Evolutionary conservation across 2,888 invertebrate species (phyloP), one percentile per base, ranked within the genome.

Genomic region (Linnaemya tessellans): DNA sequence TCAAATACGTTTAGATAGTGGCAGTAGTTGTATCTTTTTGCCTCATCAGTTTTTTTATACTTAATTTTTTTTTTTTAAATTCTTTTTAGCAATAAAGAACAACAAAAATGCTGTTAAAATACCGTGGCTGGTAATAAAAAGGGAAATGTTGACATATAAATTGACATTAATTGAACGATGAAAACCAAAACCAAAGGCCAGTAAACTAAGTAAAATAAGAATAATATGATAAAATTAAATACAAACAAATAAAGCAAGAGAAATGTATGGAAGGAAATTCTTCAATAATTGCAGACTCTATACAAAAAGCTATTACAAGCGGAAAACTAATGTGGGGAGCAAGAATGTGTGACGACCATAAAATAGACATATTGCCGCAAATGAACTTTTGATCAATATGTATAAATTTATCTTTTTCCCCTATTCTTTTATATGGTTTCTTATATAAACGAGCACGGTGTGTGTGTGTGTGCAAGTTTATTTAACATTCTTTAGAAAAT

Each of bases 111-210:
- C 54, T 77, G 43, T 13, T 25, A 68, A 81, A 81, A 74, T 81
- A 58, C 67, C 67, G 30, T 64, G 41, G 49, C 18, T 58, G 56
- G 41, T 3, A 41, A 38, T 62, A 56, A 49, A 58, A 68, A 73
- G 38, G 70, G 49, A 60, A 74, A 71, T 49, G 64, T 68, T 62
- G 81, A 84, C 84, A 90, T 90, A 88, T 90, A 89, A 90, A 90
- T 91, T 91, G 90, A 91, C 90, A 90, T 90, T 90, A 90, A 91
- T 90, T 91, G 91, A 90, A 91, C 90, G 87, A 91, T 90, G 89
- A 75, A 81, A 77, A 75, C 80, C 67, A 41, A 75, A 82, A 89
- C 90, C 90, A 89, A 88, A 74, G 89, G 88, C 90, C 68, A 75
- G 73, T 38, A 88, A 89, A 68, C 68, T 71, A 71, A 70, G 67